phyloP scores from a whole-genome alignment of 1,140 invertebrate species.

The Leptinotarsa defecta region DNA sequence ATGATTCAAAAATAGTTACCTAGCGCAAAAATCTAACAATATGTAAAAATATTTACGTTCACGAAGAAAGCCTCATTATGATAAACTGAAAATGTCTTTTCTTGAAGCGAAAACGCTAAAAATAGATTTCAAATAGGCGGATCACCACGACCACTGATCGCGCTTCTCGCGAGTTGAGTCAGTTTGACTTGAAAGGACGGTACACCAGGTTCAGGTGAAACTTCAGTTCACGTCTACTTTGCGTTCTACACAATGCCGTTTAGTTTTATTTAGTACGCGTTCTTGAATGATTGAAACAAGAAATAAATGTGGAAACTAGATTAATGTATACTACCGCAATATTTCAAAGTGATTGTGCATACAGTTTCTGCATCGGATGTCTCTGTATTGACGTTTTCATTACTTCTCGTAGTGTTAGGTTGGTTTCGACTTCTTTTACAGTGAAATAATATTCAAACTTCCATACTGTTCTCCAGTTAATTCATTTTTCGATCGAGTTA shows the following conservation, averaged over 20 bases:
- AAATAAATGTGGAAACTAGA: slow-evolving; percentile 16
- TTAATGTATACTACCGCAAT: slow-evolving; percentile 5
- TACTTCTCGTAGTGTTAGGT: not conserved
- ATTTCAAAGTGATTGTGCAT: not conserved
- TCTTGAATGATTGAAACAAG: not conserved
- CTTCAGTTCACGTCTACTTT: not conserved
- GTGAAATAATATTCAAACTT: not conserved
- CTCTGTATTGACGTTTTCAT: not conserved
- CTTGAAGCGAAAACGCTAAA: slow-evolving; percentile 18
- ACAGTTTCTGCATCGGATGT: not conserved
- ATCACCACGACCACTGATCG: slow-evolving; percentile 15
- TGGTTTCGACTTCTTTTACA: not conserved
- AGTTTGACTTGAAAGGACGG: slow-evolving; percentile 3
- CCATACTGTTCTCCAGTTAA: not conserved
- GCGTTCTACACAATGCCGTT: slow-evolving; percentile 13
- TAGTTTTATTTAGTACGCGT: slow-evolving; percentile 10
- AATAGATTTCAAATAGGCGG: slow-evolving; percentile 19
- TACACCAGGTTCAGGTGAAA: slow-evolving; percentile 1
- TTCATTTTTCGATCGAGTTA: too few relatives aligned
- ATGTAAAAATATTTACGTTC: slow-evolving; percentile 24
- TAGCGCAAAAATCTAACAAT: slow-evolving; percentile 20
- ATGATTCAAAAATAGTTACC: slow-evolving; percentile 11
- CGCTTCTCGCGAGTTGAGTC: not conserved
- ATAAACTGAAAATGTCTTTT: slow-evolving; percentile 27
- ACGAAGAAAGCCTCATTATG: slow-evolving; percentile 18